Conservation (phyloP, 2,797 vertebrate species). For the Dendrocincla fuliginosa region DNA sequence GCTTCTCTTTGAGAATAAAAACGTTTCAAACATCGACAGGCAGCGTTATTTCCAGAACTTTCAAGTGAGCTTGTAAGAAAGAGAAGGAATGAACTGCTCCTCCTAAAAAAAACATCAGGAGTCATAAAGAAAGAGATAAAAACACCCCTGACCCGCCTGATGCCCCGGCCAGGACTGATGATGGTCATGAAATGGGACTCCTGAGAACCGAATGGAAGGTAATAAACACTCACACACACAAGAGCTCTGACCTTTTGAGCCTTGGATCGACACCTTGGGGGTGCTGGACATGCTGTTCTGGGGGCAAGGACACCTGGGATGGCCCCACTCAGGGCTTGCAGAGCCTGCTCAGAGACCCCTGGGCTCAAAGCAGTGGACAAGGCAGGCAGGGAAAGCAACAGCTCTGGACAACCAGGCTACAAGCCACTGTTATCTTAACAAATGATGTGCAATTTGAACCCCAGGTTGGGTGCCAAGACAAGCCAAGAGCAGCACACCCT, state of each 20-base stretch:
- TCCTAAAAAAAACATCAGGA: constrained; percentile 20
- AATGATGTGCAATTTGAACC: neutral
- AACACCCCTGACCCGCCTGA: constrained; percentile 56
- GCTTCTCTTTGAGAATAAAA: neutral
- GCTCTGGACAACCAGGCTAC: neutral
- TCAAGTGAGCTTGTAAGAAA: neutral
- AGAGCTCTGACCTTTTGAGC: constrained; percentile 73
- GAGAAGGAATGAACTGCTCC: neutral
- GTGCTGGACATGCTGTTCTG: neutral
- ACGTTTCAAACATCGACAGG: neutral
- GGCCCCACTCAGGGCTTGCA: neutral
- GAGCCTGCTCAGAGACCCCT: neutral
- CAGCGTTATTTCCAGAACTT: neutral
- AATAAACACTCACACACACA: constrained; percentile 50
- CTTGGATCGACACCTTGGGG: neutral
- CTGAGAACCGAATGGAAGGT: constrained; percentile 56
- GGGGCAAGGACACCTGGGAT: neutral
- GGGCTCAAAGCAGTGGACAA: accelerated
- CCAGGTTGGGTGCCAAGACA: neutral
- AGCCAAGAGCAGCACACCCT: neutral
- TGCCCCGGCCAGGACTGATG: constrained; percentile 40
- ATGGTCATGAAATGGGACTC: constrained; percentile 61
- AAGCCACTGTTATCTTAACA: neutral
- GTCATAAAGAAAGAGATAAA: constrained; percentile 68
- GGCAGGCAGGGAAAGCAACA: neutral